These are phyloP conservation scores for Sebastes ruberrimus DNA, from an alignment of 2,797 vertebrate species.

Conservation along the genomic window DNA sequence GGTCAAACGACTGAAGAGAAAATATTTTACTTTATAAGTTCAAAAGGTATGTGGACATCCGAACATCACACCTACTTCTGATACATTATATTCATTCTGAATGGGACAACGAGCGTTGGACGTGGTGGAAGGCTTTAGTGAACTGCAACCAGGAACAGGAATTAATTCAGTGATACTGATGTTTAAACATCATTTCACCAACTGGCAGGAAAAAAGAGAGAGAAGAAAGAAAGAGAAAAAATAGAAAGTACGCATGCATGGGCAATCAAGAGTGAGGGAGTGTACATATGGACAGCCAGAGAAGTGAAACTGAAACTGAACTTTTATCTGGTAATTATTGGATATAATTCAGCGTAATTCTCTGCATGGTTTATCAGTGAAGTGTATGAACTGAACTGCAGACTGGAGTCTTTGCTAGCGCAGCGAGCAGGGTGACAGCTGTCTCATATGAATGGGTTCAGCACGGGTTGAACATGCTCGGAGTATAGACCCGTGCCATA, in stretches of 20 bases:
- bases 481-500: not conserved
- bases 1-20: not conserved
- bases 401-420: not conserved
- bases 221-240: not conserved
- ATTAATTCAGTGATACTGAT: not conserved
- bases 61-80: not conserved
- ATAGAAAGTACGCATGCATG: not conserved
- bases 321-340: conserved; percentile 10
- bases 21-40: too few species aligned
- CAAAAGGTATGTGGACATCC: not conserved
- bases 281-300: not conserved
- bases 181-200: not conserved
- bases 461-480: not conserved
- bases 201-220: not conserved
- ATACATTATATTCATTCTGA: not conserved
- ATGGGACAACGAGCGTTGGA: not conserved
- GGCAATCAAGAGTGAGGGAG: not conserved
- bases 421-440: not conserved
- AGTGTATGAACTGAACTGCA: not conserved
- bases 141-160: not conserved
- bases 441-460: not conserved
- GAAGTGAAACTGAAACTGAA: not conserved
- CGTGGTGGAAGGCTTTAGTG: not conserved
- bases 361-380: not conserved
- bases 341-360: not conserved